A percentile compares a stretch with the other conserved stretches of the same genome.
Conservation (phyloP, 2,888 invertebrate genomes). For the Apamea sordens region DNA sequence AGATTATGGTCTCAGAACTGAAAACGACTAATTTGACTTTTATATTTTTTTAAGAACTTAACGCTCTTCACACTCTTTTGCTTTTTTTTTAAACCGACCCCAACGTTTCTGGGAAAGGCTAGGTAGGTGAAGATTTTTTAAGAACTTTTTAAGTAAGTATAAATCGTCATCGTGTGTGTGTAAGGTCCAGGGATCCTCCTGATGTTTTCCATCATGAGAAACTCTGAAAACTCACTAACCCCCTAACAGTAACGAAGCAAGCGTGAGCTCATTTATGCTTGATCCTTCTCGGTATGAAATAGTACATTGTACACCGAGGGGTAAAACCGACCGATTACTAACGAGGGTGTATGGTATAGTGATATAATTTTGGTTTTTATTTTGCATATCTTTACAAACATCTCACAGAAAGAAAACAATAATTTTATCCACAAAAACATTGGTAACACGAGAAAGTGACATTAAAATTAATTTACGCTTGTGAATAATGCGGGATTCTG, state of each 20-base stretch:
- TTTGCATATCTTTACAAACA: constrained; percentile 2
- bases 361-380: background rate
- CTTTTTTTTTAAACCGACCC: too few relatives aligned
- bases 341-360: too few relatives aligned
- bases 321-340: too few relatives aligned
- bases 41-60: background rate
- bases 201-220: background rate
- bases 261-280: background rate
- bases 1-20: background rate
- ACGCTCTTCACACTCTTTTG: too few relatives aligned
- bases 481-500: background rate
- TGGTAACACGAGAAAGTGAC: background rate
- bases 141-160: too few relatives aligned
- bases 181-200: too few relatives aligned
- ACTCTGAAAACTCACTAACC: background rate
- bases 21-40: background rate
- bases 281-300: background rate
- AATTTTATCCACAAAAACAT: background rate
- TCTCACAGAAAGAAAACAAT: background rate
- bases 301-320: too few relatives aligned
- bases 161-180: too few relatives aligned
- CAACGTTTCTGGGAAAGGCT: too few relatives aligned
- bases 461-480: background rate
- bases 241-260: background rate
- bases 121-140: background rate